phyloP scores from a whole-genome alignment of 2,797 vertebrate species.

The Channallabes apus region DNA sequence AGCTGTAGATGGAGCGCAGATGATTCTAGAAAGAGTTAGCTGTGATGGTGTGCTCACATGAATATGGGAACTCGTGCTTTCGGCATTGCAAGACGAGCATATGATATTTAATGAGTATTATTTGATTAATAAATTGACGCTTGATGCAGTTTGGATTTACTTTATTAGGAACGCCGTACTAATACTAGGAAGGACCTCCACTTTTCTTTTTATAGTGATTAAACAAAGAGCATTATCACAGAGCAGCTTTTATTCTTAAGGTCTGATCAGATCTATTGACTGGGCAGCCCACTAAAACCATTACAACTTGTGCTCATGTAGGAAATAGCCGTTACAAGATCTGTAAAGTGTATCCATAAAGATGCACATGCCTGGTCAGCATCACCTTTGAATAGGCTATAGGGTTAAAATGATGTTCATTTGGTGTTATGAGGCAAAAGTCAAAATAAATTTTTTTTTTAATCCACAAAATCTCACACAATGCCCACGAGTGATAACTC shows the following conservation, averaged over 20 bases:
- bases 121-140: too few species aligned
- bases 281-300: background rate
- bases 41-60: background rate
- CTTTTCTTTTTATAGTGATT: background rate
- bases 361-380: background rate
- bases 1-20: constrained; percentile 38
- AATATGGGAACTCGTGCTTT: background rate
- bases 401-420: background rate
- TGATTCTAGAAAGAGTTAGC: constrained; percentile 33
- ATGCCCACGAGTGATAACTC: too few species aligned
- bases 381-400: background rate
- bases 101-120: background rate
- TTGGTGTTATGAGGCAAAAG: background rate
- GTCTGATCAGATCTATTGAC: background rate
- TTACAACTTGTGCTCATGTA: background rate
- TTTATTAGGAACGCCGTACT: background rate
- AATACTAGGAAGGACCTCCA: too few species aligned
- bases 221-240: background rate
- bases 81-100: background rate
- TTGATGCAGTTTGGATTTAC: background rate
- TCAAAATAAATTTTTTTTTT: background rate
- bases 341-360: background rate
- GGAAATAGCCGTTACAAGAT: background rate
- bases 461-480: background rate
- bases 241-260: background rate